Evolutionary conservation across 1,140 invertebrate genomes (phyloP).

Genomic region (Chionoecetes opilio): DNA sequence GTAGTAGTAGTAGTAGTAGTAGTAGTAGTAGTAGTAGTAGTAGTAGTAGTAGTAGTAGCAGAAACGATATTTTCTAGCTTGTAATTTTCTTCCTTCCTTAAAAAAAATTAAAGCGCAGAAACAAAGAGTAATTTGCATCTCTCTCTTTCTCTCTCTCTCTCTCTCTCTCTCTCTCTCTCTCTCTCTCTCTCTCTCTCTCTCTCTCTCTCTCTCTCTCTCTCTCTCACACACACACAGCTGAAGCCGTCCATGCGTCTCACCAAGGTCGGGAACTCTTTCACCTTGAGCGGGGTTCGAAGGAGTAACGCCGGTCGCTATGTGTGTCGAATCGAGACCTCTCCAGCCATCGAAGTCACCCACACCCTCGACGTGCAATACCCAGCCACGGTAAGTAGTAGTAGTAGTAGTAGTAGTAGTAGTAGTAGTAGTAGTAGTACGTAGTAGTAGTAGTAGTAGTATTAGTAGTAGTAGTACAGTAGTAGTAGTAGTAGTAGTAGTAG

Average conservation of each 20-base stretch:
- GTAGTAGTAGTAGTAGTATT: too few relatives aligned
- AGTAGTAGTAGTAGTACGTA: too few relatives aligned
- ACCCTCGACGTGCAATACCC: slow-evolving; percentile 64
- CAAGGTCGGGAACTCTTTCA: slow-evolving; percentile 35
- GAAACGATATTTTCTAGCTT: not conserved
- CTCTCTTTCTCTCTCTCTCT: not conserved
- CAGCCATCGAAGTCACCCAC: slow-evolving; percentile 44
- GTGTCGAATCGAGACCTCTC: slow-evolving; percentile 52
- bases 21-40: slow-evolving; percentile 12
- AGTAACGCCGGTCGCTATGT: slow-evolving; percentile 55
- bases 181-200: slow-evolving; percentile 22
- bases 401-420: too few relatives aligned
- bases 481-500: too few relatives aligned
- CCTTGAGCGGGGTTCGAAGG: slow-evolving; percentile 28
- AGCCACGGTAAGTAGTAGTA: slow-evolving; percentile 53
- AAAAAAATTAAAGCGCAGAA: too few relatives aligned
- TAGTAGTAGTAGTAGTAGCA: slow-evolving; percentile 1
- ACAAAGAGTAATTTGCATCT: too few relatives aligned
- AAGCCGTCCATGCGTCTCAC: slow-evolving; percentile 40
- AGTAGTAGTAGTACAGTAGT: too few relatives aligned
- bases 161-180: not conserved
- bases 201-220: not conserved
- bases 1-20: slow-evolving; percentile 11
- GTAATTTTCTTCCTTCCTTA: not conserved
- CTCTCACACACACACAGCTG: slow-evolving; percentile 29